Percentiles rank a stretch among this genome's conserved stretches.
Evolutionary conservation across 53 echinoderm and acorn worm genomes (phyloP).

Genomic region (Holothuria scabra): DNA sequence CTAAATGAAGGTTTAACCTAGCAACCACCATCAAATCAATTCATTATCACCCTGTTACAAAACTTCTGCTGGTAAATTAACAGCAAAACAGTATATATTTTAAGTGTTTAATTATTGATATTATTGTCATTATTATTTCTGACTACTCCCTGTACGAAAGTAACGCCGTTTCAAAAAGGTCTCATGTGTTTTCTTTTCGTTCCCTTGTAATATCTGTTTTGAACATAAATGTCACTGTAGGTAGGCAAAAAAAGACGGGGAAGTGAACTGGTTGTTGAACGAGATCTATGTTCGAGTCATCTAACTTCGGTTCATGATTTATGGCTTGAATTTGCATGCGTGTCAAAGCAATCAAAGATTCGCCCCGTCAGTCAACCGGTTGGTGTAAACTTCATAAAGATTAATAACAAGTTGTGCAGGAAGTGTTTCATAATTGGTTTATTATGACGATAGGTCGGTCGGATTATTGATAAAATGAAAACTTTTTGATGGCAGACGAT

Average conservation of each 20-base stretch:
- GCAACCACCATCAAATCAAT: too few relatives aligned
- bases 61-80: too few relatives aligned
- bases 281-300: background rate
- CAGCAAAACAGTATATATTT: too few relatives aligned
- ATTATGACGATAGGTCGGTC: constrained; percentile 21
- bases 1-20: too few relatives aligned
- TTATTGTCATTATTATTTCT: too few relatives aligned
- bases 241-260: constrained; percentile 5
- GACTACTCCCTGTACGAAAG: too few relatives aligned
- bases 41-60: too few relatives aligned
- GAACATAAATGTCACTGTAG: background rate
- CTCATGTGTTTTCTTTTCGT: too few relatives aligned
- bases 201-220: background rate
- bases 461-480: constrained; percentile 31
- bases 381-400: constrained; percentile 15
- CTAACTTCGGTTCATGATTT: constrained; percentile 17
- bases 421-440: constrained; percentile 19
- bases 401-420: background rate
- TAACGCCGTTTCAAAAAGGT: too few relatives aligned
- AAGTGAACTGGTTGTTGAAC: background rate
- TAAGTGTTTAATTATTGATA: too few relatives aligned
- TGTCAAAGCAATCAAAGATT: constrained; percentile 30
- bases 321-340: background rate
- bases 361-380: constrained; percentile 23
- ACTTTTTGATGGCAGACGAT: constrained; percentile 18